phyloP scores from a whole-genome alignment of 2,888 invertebrate species.

The Polia nebulosa region DNA sequence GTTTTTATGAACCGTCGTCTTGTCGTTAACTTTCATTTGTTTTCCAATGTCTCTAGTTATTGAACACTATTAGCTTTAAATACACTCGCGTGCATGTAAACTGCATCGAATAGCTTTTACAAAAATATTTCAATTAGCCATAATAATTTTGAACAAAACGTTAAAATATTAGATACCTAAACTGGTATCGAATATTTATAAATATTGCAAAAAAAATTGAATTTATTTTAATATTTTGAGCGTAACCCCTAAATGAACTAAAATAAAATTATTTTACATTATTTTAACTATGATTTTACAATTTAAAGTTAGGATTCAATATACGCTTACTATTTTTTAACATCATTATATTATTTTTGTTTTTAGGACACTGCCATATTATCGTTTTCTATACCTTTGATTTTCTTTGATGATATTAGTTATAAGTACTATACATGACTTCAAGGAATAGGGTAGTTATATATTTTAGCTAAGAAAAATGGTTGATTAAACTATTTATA shows the following conservation, averaged over 20 bases:
- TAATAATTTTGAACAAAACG: constrained; percentile 42
- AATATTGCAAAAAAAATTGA: constrained; percentile 48
- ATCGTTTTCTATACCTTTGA: constrained; percentile 63
- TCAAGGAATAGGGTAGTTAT: constrained; percentile 66
- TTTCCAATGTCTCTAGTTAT: constrained; percentile 57
- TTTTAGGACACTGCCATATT: constrained; percentile 86
- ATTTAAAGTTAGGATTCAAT: constrained; percentile 69
- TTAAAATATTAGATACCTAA: constrained; percentile 37
- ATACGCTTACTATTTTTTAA: constrained; percentile 89
- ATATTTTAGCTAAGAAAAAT: constrained; percentile 64
- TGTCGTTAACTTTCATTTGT: not conserved
- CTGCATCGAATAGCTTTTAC: constrained; percentile 53
- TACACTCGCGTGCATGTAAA: constrained; percentile 54
- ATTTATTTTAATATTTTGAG: constrained; percentile 46
- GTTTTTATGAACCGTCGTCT: no score
- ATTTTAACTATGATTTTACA: constrained; percentile 64
- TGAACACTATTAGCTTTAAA: constrained; percentile 52
- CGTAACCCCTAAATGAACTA: constrained; percentile 40
- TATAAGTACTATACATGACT: constrained; percentile 57
- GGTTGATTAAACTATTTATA: constrained; percentile 68
- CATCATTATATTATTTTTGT: constrained; percentile 68
- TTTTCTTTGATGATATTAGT: constrained; percentile 61
- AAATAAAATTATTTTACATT: constrained; percentile 64
- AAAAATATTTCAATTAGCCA: constrained; percentile 54
- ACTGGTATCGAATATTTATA: no score